phyloP scores from a whole-genome alignment of 2,113 vertebrate genomes.

The Dryoscopus gambensis region DNA sequence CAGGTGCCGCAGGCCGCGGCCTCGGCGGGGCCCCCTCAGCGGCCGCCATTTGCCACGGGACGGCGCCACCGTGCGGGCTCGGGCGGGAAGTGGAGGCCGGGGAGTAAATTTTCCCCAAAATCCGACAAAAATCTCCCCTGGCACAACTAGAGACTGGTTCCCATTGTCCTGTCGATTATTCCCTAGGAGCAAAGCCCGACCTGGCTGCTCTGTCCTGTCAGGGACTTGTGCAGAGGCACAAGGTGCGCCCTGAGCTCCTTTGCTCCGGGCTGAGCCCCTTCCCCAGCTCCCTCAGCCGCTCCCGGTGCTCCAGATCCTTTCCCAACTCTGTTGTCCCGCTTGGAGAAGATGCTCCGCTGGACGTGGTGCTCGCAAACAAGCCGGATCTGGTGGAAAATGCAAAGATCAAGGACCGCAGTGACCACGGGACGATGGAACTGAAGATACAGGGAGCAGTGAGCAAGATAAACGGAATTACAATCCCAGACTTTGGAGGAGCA shows the following conservation, averaged over 20 bases:
- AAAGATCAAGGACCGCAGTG: background rate
- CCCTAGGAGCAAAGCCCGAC: background rate
- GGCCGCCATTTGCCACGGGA: background rate
- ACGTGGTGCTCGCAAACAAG: background rate
- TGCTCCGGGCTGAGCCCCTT: background rate
- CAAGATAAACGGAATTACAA: background rate
- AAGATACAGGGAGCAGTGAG: background rate
- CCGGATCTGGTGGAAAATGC: background rate
- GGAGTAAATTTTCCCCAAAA: background rate
- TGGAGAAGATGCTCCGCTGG: background rate
- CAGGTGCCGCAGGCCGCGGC: accelerated
- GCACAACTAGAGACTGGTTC: background rate
- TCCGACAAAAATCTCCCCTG: background rate
- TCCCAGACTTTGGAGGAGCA: background rate
- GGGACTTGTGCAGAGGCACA: background rate
- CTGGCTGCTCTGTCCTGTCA: background rate
- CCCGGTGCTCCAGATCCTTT: background rate
- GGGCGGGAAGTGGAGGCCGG: background rate
- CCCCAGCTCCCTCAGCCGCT: background rate
- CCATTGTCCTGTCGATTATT: background rate
- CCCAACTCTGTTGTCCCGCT: accelerated
- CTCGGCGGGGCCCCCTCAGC: background rate
- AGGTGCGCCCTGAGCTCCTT: background rate
- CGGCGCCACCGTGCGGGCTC: background rate
- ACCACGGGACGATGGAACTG: background rate